Evolutionary conservation across 2,888 invertebrate genomes (phyloP), one percentile per base, ranked within the genome.

Genomic region (Endotricha flammealis): DNA sequence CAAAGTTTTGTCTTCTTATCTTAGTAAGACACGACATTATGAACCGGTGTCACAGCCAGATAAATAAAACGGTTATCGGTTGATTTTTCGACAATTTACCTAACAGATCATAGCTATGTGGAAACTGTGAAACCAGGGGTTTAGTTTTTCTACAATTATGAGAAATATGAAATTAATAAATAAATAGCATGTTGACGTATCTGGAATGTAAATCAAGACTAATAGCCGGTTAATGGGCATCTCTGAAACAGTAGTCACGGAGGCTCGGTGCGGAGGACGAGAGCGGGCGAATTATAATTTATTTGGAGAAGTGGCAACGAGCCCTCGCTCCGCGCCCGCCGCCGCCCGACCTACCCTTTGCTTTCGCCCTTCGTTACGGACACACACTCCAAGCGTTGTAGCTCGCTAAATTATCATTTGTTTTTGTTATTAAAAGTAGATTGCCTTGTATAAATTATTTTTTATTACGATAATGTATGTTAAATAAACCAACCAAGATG

Each of bases 281-380:
- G 60, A 69, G 71, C 69, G 74, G 64, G 82, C 73, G 83, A 87
- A 87, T 87, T 87, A 87, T 87, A 87, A 87, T 87, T 87, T 87
- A 87, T 87, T 87, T 87, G 87, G 79, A 86, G 86, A 86, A 87
- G 86, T 87, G 86, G 85, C 85, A 80, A 85, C 72, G 82, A 76
- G 68, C 72, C 66, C 77, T 65, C 67, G 51, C 61, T 53, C 62
- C 65, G 51, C 57, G 48, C 50, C 46, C 56, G 62, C 53, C 63
- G 46, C 70, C 68, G 65, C 74, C 72, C 80, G 72, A 70, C 85
- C 83, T 83, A 85, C 86, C 86, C 86, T 83, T 85, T 86, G 82
- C 86, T 86, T 86, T 85, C 81, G 83, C 86, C 85, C 86, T 86
- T 85, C 86, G 86, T 86, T 86, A 85, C 78, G 58, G 64, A 53